Evolutionary conservation across 2,113 vertebrate genomes (phyloP), one percentile per base, ranked within the genome.

Genomic region (Podarcis raffonei): DNA sequence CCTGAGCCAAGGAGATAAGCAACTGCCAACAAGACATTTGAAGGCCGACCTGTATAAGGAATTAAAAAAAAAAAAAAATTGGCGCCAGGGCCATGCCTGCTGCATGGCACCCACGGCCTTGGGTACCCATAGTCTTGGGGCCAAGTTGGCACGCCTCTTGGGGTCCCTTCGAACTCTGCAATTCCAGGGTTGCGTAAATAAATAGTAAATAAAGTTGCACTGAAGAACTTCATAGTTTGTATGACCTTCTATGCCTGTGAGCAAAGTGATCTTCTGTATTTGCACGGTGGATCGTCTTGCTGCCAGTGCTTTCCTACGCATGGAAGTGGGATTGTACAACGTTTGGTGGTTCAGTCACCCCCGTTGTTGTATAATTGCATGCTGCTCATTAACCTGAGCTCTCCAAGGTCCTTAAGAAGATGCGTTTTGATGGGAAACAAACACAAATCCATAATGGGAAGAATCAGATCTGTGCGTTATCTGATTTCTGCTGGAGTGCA

Each of bases 401-500:
- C 39, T 16, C 89, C 89, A 20, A 18, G 84, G 32, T 11, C 80
- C 57, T 65, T 76, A 89, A 69, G 79, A 32, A 62, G 15, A 72
- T 25, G 16, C 2, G 5, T 91, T 78, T 84, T 80, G 15, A 2
- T 88, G 62, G 82, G 74, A 90, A 87, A 75, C 30, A 88, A 93
- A 88, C 9, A 0, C 22, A n/a, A 32, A 7, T 78, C 75, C 86
- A 89, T 88, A 83, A 87, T 7, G 79, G 25, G 22, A 48, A 72
- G 80, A 87, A 88, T 66, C 25, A 22, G 78, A 6, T 6, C 6
- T n/a, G 65, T 91, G 90, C 59, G 16, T 6, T 77, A 57, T 89
- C 42, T 81, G 48, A 15, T 81, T 90, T 91, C 65, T 89, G n/a
- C 85, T 59, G 80, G 80, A 94, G 80, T 35, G 91, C 91, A 89